phyloP scores from a whole-genome alignment of 2,888 invertebrate genomes.

The Caenorhabditis japonica region DNA sequence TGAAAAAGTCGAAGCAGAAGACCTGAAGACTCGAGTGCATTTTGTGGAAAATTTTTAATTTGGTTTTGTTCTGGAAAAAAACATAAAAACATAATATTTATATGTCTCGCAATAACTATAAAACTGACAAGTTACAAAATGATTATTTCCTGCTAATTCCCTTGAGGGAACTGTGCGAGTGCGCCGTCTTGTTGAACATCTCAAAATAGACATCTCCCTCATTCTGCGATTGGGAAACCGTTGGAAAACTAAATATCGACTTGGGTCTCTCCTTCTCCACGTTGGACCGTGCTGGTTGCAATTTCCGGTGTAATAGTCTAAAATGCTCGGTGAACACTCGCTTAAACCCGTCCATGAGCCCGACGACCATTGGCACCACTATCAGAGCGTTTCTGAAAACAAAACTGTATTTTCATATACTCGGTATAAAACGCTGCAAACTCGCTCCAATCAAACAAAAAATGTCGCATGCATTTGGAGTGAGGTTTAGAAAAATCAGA shows the following conservation, averaged over 20 bases:
- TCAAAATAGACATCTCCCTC: slow-evolving; percentile 44
- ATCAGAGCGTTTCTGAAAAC: slow-evolving; percentile 28
- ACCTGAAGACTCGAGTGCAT: background rate
- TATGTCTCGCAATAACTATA: background rate
- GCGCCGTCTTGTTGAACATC: slow-evolving; percentile 43
- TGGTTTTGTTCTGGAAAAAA: too few species aligned
- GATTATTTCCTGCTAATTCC: too few species aligned
- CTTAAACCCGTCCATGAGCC: slow-evolving; percentile 14
- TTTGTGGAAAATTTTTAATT: background rate
- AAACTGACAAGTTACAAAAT: too few species aligned
- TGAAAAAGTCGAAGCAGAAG: background rate
- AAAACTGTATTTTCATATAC: background rate
- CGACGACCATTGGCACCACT: slow-evolving; percentile 3
- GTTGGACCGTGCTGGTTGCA: too few species aligned
- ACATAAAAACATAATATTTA: background rate
- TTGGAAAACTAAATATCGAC: slow-evolving; percentile 30
- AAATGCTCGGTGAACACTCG: slow-evolving; percentile 13
- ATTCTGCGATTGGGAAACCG: background rate
- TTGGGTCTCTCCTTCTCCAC: too few species aligned
- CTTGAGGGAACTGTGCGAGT: background rate
- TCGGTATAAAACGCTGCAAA: too few species aligned
- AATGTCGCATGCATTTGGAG: too few species aligned
- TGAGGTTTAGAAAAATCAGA: too few species aligned
- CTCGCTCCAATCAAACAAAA: too few species aligned
- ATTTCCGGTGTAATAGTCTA: background rate